Percentiles rank a stretch among this genome's conserved stretches.
Conservation (phyloP, 2,797 vertebrate genomes). For the Pseudopleuronectes americanus region DNA sequence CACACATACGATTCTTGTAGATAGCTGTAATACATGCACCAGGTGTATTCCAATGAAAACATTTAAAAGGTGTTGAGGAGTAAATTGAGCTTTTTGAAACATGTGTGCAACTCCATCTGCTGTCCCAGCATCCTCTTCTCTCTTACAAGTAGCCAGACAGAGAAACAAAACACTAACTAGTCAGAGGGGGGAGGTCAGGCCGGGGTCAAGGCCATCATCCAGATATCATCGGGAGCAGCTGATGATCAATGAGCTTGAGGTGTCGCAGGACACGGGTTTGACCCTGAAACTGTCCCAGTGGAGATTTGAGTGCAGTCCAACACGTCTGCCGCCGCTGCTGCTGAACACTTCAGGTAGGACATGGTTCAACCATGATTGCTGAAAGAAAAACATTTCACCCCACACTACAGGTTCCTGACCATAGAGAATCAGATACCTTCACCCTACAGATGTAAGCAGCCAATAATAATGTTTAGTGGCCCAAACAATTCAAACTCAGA, state of each 20-base stretch:
- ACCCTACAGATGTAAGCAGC: too few relatives aligned
- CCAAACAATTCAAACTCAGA: too few relatives aligned
- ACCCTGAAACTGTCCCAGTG: background rate
- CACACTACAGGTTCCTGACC: too few relatives aligned
- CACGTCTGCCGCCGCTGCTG: background rate
- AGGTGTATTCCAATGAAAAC: background rate
- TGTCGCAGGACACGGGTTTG: background rate
- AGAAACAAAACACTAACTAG: slow-evolving; percentile 69
- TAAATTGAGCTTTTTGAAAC: background rate
- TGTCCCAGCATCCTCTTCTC: slow-evolving; percentile 54
- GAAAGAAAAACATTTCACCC: background rate
- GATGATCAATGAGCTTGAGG: slow-evolving; percentile 46
- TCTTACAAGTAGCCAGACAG: slow-evolving; percentile 55
- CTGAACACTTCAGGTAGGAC: background rate
- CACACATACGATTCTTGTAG: too few relatives aligned
- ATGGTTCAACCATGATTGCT: too few relatives aligned
- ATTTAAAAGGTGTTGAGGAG: background rate
- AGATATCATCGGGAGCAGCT: slow-evolving; percentile 56
- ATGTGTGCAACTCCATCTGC: slow-evolving; percentile 40
- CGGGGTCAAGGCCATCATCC: slow-evolving; percentile 59
- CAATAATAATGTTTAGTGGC: too few relatives aligned
- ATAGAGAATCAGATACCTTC: too few relatives aligned
- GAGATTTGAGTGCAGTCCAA: background rate
- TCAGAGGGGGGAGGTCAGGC: slow-evolving; percentile 45
- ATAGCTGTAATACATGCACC: too few relatives aligned